These are phyloP conservation scores for Psittacula derbiana DNA, from an alignment of 2,797 vertebrate species.

Conservation along the genomic window DNA sequence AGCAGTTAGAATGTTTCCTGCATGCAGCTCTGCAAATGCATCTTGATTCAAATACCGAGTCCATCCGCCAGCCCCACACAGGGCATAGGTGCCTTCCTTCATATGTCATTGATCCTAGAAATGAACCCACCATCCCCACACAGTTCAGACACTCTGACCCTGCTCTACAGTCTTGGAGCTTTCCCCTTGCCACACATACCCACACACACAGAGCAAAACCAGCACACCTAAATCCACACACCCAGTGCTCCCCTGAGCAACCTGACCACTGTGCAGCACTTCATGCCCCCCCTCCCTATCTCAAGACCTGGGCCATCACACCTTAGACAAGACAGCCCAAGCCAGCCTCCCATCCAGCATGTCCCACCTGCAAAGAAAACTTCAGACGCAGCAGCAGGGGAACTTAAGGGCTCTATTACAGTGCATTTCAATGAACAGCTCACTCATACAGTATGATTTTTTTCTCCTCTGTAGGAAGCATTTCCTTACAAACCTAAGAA, in stretches of 20 bases:
- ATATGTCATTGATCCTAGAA: background rate
- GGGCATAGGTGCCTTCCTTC: background rate
- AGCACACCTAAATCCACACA: fast-evolving
- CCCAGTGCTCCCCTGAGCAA: background rate
- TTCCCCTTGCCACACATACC: too few relatives aligned
- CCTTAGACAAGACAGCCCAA: background rate
- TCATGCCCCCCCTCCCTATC: fast-evolving
- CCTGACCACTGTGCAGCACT: background rate
- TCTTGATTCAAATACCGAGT: background rate
- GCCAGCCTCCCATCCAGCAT: background rate
- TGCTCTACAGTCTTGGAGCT: background rate
- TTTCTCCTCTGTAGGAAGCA: background rate
- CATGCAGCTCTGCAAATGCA: background rate
- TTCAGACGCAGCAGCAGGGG: background rate
- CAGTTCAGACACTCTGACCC: background rate
- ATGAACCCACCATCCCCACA: background rate
- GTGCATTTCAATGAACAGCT: background rate
- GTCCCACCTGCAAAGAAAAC: background rate
- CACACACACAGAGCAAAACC: background rate
- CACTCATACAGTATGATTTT: background rate
- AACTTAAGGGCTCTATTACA: background rate
- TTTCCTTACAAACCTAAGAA: background rate
- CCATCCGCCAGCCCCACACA: background rate
- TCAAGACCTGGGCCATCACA: background rate
- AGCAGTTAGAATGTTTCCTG: background rate